Evolutionary conservation across 1,140 invertebrate genomes (phyloP).

Genomic region (Caenorhabditis remanei): DNA sequence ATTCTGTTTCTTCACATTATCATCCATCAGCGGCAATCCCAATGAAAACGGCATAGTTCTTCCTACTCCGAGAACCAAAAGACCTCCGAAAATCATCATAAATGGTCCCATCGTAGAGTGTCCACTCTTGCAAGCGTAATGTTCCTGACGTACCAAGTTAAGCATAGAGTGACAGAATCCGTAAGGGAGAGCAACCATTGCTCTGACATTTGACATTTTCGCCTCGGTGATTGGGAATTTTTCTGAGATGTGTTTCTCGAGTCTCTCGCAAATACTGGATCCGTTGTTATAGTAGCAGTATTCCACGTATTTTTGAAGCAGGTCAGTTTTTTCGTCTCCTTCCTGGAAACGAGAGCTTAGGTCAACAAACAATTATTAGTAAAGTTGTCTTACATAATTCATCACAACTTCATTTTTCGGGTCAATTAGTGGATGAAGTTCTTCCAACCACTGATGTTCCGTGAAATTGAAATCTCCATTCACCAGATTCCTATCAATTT

Average conservation of each 20-base stretch:
- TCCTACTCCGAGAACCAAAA: slow-evolving; percentile 68
- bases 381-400: slow-evolving; percentile 22
- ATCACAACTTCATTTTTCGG: slow-evolving; percentile 26
- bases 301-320: slow-evolving; percentile 50
- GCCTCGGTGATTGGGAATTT: slow-evolving; percentile 43
- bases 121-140: slow-evolving; percentile 62
- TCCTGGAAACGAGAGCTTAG: not conserved
- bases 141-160: slow-evolving; percentile 53
- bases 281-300: slow-evolving; percentile 56
- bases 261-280: slow-evolving; percentile 17
- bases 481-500: slow-evolving; percentile 55
- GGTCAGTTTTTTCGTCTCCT: slow-evolving; percentile 25
- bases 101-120: slow-evolving; percentile 63
- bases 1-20: slow-evolving; percentile 77
- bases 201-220: slow-evolving; percentile 52
- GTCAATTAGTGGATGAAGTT: slow-evolving; percentile 47
- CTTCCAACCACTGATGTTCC: slow-evolving; percentile 21
- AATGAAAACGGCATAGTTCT: slow-evolving; percentile 72
- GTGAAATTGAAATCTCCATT: not conserved
- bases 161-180: slow-evolving; percentile 62
- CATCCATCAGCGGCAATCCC: slow-evolving; percentile 77
- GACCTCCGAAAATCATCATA: slow-evolving; percentile 67
- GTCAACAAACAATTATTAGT: not conserved
- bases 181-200: slow-evolving; percentile 59
- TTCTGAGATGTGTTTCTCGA: slow-evolving; percentile 42